phyloP scores from a whole-genome alignment of 2,888 invertebrate species.

The Phengaris alcon region DNA sequence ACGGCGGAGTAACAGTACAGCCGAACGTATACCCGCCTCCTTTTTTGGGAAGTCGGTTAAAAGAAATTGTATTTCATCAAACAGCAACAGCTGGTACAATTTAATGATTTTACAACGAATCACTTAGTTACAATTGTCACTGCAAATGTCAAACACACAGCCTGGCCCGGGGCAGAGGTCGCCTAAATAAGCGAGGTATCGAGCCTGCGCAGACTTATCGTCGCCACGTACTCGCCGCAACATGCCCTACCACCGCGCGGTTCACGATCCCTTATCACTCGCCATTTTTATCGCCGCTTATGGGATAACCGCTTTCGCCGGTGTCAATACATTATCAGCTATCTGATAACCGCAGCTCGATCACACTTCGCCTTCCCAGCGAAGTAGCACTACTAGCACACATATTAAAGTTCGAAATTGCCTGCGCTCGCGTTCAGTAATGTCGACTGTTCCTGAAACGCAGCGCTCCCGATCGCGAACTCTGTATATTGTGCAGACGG shows the following conservation, averaged over 20 bases:
- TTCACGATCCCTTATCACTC: constrained; percentile 17
- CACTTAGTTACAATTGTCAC: constrained; percentile 6
- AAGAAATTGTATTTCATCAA: neutral
- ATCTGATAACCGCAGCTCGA: constrained; percentile 20
- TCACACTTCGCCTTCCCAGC: constrained; percentile 2
- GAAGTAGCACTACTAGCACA: neutral
- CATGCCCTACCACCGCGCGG: neutral
- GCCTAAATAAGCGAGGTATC: neutral
- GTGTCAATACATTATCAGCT: constrained; percentile 30
- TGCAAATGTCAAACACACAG: constrained; percentile 13
- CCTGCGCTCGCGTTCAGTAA: neutral
- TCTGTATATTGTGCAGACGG: neutral
- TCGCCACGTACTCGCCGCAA: neutral
- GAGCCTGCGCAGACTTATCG: constrained; percentile 9
- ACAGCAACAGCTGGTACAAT: neutral
- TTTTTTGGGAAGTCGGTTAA: too few relatives aligned
- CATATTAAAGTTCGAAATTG: neutral
- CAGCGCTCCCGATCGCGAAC: neutral
- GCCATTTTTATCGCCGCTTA: constrained; percentile 25
- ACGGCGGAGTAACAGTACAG: too few relatives aligned
- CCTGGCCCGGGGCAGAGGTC: constrained; percentile 2
- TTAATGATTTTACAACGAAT: neutral
- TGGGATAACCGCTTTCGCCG: constrained; percentile 23
- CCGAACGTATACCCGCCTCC: too few relatives aligned
- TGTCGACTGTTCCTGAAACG: neutral